These are phyloP conservation scores for Drosophila sulfurigaster DNA, from an alignment of 1,140 invertebrate species.

Conservation along the genomic window DNA sequence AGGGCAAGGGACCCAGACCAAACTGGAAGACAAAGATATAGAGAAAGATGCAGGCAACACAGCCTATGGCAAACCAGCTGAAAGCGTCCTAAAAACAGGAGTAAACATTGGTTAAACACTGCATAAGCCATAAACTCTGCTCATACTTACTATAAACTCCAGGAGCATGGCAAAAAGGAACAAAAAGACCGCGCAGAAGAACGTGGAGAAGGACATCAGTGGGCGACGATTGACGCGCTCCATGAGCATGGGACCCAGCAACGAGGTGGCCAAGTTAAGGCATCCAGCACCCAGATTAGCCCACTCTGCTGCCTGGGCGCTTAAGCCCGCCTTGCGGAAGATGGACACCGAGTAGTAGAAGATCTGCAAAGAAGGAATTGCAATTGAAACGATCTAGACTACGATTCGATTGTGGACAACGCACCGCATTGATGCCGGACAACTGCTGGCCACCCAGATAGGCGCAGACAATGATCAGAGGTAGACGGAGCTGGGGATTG, in stretches of 20 bases:
- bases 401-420: slow-evolving; percentile 6
- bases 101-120: not conserved
- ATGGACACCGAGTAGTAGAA: slow-evolving; percentile 91
- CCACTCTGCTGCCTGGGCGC: slow-evolving; percentile 86
- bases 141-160: slow-evolving; percentile 86
- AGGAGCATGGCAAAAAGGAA: slow-evolving; percentile 86
- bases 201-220: slow-evolving; percentile 87
- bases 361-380: slow-evolving; percentile 85
- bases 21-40: slow-evolving; percentile 94
- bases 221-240: slow-evolving; percentile 86
- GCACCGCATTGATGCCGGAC: slow-evolving; percentile 93
- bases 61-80: slow-evolving; percentile 88
- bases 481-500: slow-evolving; percentile 84
- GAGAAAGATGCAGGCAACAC: slow-evolving; percentile 87
- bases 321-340: slow-evolving; percentile 88
- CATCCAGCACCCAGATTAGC: slow-evolving; percentile 89
- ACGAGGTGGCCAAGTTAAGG: slow-evolving; percentile 89
- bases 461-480: slow-evolving; percentile 89
- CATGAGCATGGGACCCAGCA: slow-evolving; percentile 87
- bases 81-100: slow-evolving; percentile 85
- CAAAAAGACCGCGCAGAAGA: slow-evolving; percentile 85
- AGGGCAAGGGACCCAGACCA: slow-evolving; percentile 94
- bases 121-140: not conserved
- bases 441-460: slow-evolving; percentile 94
- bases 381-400: not conserved